Conservation (phyloP, 2,797 vertebrate species). For the Syngnathus acus region DNA sequence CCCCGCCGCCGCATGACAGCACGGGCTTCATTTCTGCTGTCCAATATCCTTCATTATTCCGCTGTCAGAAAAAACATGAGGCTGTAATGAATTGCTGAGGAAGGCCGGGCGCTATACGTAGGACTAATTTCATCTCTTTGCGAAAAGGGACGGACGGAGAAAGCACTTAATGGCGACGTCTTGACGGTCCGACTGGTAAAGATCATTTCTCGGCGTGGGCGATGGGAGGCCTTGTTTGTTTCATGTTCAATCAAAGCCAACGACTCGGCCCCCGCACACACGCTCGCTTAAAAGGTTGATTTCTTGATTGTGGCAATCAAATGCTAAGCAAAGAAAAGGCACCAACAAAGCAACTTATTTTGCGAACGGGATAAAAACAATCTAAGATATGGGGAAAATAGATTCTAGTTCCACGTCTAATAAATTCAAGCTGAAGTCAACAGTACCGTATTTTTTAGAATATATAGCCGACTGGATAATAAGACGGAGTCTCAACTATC, state of each 20-base stretch:
- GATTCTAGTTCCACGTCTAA: too few species aligned
- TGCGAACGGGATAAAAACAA: too few species aligned
- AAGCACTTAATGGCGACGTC: slow-evolving; percentile 40
- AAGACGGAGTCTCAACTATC: too few species aligned
- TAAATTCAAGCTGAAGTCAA: too few species aligned
- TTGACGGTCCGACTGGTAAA: slow-evolving; percentile 57
- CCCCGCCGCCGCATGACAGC: slow-evolving; percentile 55
- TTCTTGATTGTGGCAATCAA: slow-evolving; percentile 52
- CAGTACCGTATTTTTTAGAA: too few species aligned
- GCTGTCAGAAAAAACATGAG: slow-evolving; percentile 57
- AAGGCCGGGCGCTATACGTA: slow-evolving; percentile 9
- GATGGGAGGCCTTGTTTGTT: slow-evolving; percentile 61
- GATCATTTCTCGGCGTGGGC: slow-evolving; percentile 57
- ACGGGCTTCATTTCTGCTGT: slow-evolving; percentile 41
- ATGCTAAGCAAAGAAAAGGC: background rate
- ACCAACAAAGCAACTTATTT: background rate
- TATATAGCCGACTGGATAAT: too few species aligned
- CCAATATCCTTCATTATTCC: slow-evolving; percentile 63
- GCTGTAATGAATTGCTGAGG: slow-evolving; percentile 56
- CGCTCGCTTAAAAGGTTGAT: slow-evolving; percentile 44
- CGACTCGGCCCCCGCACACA: slow-evolving; percentile 49
- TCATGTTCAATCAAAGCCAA: slow-evolving; percentile 60
- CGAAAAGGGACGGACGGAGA: background rate
- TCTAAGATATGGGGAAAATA: too few species aligned
- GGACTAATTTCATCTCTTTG: slow-evolving; percentile 40